Evolutionary conservation across 2,113 vertebrate species (phyloP).

Genomic region (Tamias sibiricus): DNA sequence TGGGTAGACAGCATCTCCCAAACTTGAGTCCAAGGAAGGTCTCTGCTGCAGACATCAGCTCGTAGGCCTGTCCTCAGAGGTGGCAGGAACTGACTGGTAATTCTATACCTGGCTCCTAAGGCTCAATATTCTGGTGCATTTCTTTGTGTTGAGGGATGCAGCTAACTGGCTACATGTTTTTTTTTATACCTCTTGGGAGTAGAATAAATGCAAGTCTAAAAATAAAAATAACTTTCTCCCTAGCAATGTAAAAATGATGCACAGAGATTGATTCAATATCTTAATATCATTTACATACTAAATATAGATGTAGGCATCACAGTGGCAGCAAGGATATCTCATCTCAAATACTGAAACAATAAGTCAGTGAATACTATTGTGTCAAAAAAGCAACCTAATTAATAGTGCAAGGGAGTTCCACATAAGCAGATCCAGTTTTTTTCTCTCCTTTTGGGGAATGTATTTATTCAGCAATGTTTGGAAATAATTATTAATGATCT

Average conservation of each 20-base stretch:
- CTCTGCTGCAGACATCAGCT: background rate
- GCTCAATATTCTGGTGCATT: background rate
- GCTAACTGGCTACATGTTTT: background rate
- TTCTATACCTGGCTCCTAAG: background rate
- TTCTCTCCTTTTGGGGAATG: background rate
- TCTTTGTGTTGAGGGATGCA: background rate
- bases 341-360: background rate
- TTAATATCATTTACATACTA: background rate
- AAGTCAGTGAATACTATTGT: accelerated
- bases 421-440: background rate
- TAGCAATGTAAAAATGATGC: background rate
- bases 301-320: background rate
- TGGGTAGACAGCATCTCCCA: background rate
- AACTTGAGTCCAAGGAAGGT: background rate
- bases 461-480: background rate
- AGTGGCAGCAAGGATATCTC: background rate
- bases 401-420: background rate
- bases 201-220: conserved; percentile 11
- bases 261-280: background rate
- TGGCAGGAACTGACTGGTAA: background rate
- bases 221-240: background rate
- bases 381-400: background rate
- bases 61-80: accelerated
- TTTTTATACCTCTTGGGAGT: background rate
- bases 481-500: background rate